These are phyloP conservation scores for Lateolabrax maculatus DNA, from an alignment of 2,797 vertebrate genomes.

Conservation along the genomic window DNA sequence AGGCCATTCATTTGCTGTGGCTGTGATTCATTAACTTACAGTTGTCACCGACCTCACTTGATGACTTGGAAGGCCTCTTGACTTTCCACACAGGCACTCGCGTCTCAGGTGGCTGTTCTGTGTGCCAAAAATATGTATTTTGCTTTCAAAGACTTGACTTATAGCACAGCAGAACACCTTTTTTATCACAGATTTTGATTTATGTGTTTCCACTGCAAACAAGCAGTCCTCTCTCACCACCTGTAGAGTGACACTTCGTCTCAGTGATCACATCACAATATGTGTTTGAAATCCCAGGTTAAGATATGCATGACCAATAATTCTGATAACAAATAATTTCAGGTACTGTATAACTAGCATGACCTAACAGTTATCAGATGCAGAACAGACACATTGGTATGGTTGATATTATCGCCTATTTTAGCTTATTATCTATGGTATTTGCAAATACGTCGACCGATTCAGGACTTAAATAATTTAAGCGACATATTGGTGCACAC, in stretches of 20 bases:
- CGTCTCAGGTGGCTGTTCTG: background rate
- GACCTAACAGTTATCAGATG: background rate
- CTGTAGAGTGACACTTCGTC: background rate
- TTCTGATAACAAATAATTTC: background rate
- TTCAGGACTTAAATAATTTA: too few relatives aligned
- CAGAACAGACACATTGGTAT: background rate
- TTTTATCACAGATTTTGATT: background rate
- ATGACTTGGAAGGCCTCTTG: slow-evolving; percentile 28
- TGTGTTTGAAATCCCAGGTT: background rate
- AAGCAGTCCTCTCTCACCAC: background rate
- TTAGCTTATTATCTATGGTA: background rate
- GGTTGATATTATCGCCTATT: background rate
- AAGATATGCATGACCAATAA: background rate
- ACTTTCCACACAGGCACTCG: slow-evolving; percentile 2
- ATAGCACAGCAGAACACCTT: background rate
- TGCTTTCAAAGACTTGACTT: slow-evolving; percentile 1
- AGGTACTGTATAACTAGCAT: background rate
- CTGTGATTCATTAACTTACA: slow-evolving; percentile 28
- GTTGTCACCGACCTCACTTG: slow-evolving; percentile 6
- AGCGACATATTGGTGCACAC: background rate
- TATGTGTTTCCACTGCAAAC: background rate
- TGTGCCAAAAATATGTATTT: slow-evolving; percentile 7
- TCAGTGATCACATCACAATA: too few relatives aligned
- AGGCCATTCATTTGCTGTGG: slow-evolving; percentile 11
- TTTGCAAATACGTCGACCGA: background rate